Base-by-base conservation (phyloP, 2,113 vertebrate genomes). In the Bubo bubo region DNA sequence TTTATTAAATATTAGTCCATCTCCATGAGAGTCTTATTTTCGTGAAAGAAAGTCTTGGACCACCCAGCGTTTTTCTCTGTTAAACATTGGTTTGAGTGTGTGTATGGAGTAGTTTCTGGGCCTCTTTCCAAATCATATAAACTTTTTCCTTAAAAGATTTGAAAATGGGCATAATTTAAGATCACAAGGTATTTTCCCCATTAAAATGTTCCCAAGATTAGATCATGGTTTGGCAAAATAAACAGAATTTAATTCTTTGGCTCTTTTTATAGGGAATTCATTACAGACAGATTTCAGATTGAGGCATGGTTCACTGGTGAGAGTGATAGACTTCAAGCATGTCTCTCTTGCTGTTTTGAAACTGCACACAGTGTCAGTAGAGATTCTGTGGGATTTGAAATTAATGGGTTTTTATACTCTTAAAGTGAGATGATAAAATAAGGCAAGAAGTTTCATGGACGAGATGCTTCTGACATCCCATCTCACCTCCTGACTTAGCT, bases 91-190 rank as follows among this genome's bases (percentile, higher is more conserved):
- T 88, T 73, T 73, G 32, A 70, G 13, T 55, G 55, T 70, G 45
- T 92, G 12, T 64, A 35, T 32, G 45, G 66, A 82, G 34, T 75
- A 76, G 50, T 47, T 90, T n/a, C 86, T 52, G 53, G 71, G 79
- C 59, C 59, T 90, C 50, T 58, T 80, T 84, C 88, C 79, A 94
- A 88, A 59, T 70, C 2, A 23, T 55, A 70, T 45, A 59, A 93
- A 77, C 50, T 49, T 86, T 66, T 76, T 63, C 79, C 47, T 59
- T 96, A 63, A 63, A 95, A 71, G 47, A 95, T 59, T 55, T 88
- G 79, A 86, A 95, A 90, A 96, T 6, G 32, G 52, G 39, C 64
- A 82, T 35, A 52, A 97, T 81, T 87, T 89, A 67, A 52, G 47
- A 75, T 93, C 35, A 89, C n/a, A 80, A 53, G 4, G 24, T 87